Conservation (phyloP, 2,888 invertebrate species). For the Steinernema carpocapsae region DNA sequence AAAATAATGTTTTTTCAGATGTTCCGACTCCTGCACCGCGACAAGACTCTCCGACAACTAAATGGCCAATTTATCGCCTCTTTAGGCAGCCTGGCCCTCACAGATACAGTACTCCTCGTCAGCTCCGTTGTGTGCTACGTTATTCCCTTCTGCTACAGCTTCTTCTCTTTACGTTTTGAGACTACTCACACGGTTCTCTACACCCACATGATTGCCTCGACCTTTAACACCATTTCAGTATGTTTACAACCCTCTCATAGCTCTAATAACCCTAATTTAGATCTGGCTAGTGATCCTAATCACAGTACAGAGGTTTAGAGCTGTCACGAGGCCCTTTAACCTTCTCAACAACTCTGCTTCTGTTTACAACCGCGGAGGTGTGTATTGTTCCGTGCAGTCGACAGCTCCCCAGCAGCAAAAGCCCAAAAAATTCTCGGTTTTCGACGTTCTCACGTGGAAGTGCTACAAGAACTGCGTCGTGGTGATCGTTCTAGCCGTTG, state of each 20-base stretch:
- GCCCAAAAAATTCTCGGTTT: constrained; percentile 12
- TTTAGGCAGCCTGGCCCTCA: constrained; percentile 15
- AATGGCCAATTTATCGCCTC: constrained; percentile 24
- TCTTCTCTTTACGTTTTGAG: constrained; percentile 23
- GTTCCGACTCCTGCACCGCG: constrained; percentile 26
- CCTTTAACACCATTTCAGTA: constrained; percentile 27
- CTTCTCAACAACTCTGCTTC: constrained; percentile 25
- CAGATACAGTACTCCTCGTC: constrained; percentile 18
- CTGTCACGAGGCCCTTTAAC: constrained; percentile 25
- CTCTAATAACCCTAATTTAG: background rate
- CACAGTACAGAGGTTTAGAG: constrained; percentile 25
- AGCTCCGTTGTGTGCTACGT: constrained; percentile 24
- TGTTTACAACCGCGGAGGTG: constrained; percentile 5
- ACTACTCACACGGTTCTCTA: constrained; percentile 15
- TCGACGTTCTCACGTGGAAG: constrained; percentile 11
- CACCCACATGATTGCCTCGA: constrained; percentile 28
- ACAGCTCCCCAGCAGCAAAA: background rate
- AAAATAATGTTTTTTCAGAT: background rate
- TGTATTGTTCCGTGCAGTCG: constrained; percentile 5
- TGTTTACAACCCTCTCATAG: background rate
- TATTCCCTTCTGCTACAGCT: constrained; percentile 32
- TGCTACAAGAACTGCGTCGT: constrained; percentile 24
- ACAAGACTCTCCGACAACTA: constrained; percentile 12
- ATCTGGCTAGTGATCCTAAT: constrained; percentile 27
- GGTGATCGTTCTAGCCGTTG: constrained; percentile 8